phyloP scores from a whole-genome alignment of 2,797 vertebrate species.

The Cirrhinus mrigala region DNA sequence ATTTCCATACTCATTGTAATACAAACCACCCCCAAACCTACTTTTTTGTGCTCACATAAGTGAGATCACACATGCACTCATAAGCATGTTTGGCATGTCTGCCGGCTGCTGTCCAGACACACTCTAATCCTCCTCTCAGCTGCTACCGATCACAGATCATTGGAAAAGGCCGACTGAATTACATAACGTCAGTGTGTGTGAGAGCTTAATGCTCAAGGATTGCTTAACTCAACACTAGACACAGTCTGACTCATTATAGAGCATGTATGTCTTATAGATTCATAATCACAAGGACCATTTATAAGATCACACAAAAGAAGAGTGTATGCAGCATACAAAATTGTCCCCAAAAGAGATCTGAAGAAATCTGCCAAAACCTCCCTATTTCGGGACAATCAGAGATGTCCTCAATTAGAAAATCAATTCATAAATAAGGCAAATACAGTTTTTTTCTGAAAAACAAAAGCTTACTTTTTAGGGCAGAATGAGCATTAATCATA shows the following conservation, averaged over 20 bases:
- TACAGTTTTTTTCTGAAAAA: not conserved
- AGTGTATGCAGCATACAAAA: not conserved
- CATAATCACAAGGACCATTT: not conserved
- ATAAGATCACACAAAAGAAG: conserved; percentile 2
- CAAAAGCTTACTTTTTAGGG: not conserved
- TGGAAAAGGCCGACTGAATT: conserved; percentile 77
- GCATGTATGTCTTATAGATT: not conserved
- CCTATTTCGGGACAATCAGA: not conserved
- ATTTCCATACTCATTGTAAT: not conserved
- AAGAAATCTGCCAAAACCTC: not conserved
- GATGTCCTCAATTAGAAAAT: not conserved
- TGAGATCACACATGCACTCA: conserved; percentile 3
- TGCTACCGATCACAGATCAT: conserved; percentile 71
- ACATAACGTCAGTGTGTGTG: conserved; percentile 68
- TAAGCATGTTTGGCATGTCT: conserved; percentile 44
- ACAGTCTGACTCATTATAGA: conserved; percentile 43
- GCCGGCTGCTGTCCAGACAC: conserved; percentile 55
- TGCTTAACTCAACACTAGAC: conserved; percentile 25
- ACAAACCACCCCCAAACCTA: not conserved
- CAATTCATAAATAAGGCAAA: conserved; percentile 6
- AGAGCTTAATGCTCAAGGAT: conserved; percentile 68
- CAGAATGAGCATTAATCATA: not conserved
- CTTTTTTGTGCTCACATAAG: conserved; percentile 5
- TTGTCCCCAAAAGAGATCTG: not conserved
- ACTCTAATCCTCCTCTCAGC: conserved; percentile 58